These are phyloP conservation scores for Drosophila biarmipes DNA, from an alignment of 1,140 invertebrate genomes.

Conservation along the genomic window DNA sequence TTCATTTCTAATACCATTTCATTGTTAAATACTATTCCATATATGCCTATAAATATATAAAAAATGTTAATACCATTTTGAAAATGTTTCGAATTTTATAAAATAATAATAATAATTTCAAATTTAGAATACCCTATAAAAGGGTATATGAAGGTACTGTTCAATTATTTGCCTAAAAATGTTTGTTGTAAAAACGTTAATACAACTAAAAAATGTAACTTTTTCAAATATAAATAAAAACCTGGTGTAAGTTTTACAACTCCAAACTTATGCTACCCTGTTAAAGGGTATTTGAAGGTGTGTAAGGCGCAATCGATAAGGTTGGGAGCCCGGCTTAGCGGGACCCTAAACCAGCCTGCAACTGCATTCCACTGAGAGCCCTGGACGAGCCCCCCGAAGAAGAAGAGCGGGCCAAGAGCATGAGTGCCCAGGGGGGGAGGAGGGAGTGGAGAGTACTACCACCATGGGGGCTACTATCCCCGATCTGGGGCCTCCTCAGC, in stretches of 20 bases:
- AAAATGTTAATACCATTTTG: too few species aligned
- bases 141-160: too few species aligned
- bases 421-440: not conserved
- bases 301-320: not conserved
- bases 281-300: constrained; percentile 8
- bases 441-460: not conserved
- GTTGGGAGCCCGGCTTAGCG: constrained; percentile 25
- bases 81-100: too few species aligned
- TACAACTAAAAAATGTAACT: not conserved
- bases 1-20: too few species aligned
- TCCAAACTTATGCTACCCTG: not conserved
- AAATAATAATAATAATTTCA: too few species aligned
- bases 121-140: too few species aligned
- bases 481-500: constrained; percentile 15
- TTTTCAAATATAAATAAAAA: not conserved
- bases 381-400: constrained; percentile 60
- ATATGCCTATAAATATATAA: too few species aligned
- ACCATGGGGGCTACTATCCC: constrained; percentile 2
- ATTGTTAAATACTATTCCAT: too few species aligned
- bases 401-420: constrained; percentile 30
- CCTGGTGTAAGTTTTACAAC: not conserved
- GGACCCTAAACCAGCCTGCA: constrained; percentile 47
- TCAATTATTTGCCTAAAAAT: too few species aligned
- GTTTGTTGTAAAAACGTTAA: too few species aligned
- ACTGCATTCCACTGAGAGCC: constrained; percentile 48